phyloP scores from a whole-genome alignment of 2,888 invertebrate species.

The Dolichomitus sp. region DNA sequence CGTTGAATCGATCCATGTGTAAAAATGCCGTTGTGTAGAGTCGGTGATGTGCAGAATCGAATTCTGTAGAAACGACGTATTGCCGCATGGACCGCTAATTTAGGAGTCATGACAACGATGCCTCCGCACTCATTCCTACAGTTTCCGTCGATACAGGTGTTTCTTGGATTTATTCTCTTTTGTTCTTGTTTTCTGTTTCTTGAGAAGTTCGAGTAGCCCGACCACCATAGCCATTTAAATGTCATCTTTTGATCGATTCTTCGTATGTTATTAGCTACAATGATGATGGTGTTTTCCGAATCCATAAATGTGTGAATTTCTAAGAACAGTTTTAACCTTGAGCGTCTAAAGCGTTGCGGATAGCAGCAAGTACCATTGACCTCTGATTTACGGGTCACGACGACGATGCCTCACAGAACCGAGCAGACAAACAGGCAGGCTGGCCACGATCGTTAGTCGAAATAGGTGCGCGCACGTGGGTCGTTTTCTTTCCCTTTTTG shows the following conservation, averaged over 20 bases:
- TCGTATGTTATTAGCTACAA: not conserved
- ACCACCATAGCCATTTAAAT: slow-evolving; percentile 1
- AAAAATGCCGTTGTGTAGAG: too few relatives aligned
- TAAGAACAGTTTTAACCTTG: slow-evolving; percentile 25
- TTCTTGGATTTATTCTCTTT: not conserved
- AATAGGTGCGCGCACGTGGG: slow-evolving; percentile 64
- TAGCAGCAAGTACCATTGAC: slow-evolving; percentile 59
- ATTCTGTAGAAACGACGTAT: too few relatives aligned
- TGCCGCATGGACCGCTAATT: too few relatives aligned
- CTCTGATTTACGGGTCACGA: slow-evolving; percentile 65
- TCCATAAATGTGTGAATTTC: slow-evolving; percentile 10
- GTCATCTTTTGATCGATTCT: not conserved
- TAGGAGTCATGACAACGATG: too few relatives aligned
- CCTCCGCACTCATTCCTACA: slow-evolving; percentile 9
- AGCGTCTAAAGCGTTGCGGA: slow-evolving; percentile 25
- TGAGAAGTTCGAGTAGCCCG: not conserved
- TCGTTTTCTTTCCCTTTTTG: slow-evolving; percentile 63
- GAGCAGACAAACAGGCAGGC: slow-evolving; percentile 9
- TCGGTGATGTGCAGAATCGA: too few relatives aligned
- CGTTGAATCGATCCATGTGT: too few relatives aligned
- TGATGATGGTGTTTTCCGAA: not conserved
- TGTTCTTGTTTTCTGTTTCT: not conserved
- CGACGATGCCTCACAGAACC: slow-evolving; percentile 36
- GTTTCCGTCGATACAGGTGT: slow-evolving; percentile 22
- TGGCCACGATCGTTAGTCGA: slow-evolving; percentile 74